Percentiles rank a stretch among this genome's conserved stretches.
phyloP scores from a whole-genome alignment of 2,888 invertebrate genomes.

The Cataglyphis rosenhaueri region DNA sequence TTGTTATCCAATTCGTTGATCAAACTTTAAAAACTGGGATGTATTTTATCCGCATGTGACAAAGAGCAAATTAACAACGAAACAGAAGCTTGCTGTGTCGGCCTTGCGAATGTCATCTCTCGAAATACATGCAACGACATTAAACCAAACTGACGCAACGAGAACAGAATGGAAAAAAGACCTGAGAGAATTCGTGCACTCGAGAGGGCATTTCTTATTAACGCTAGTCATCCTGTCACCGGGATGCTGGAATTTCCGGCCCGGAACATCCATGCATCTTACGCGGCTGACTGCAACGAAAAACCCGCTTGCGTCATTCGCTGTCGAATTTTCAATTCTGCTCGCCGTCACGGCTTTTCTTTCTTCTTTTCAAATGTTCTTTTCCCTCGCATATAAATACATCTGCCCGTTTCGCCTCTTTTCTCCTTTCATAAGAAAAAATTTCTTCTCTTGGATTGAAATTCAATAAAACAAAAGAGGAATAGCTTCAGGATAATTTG shows the following conservation, averaged over 20 bases:
- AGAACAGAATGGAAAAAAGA: constrained; percentile 4
- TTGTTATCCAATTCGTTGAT: neutral
- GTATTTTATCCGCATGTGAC: neutral
- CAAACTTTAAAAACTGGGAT: constrained; percentile 6
- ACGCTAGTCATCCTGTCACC: constrained; percentile 43
- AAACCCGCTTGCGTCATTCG: constrained; percentile 54
- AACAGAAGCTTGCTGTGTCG: neutral
- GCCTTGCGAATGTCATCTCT: constrained; percentile 36
- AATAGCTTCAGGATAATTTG: neutral
- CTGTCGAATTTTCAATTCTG: constrained; percentile 45
- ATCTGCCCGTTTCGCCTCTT: too few relatives aligned
- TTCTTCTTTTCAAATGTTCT: neutral
- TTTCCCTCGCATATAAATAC: neutral
- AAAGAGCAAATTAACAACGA: neutral
- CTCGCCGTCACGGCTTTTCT: neutral
- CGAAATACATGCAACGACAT: constrained; percentile 16
- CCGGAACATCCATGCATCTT: constrained; percentile 30
- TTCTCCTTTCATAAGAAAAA: neutral
- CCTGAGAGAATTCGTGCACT: constrained; percentile 22
- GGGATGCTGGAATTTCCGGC: constrained; percentile 40
- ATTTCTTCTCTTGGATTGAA: neutral
- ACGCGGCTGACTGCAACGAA: constrained; percentile 29
- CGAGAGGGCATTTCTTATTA: constrained; percentile 48
- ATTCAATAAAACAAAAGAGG: neutral
- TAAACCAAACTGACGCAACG: constrained; percentile 20